phyloP scores from a whole-genome alignment of 2,888 invertebrate genomes.

The Amorpha juglandis region DNA sequence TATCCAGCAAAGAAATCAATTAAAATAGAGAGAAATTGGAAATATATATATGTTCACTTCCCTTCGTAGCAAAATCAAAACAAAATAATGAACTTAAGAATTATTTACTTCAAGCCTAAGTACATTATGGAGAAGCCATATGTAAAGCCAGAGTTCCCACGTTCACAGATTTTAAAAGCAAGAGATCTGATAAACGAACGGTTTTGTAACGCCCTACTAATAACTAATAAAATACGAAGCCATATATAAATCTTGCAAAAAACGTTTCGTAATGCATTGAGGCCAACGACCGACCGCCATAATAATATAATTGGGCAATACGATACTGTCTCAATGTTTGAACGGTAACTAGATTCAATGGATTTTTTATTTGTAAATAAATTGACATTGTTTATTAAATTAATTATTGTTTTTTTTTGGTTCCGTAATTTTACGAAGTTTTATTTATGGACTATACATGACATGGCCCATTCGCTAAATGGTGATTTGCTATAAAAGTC shows the following conservation, averaged over 20 bases:
- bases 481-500: too few species aligned
- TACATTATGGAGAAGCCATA: too few species aligned
- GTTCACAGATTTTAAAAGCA: background rate
- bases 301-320: conserved; percentile 14
- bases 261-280: conserved; percentile 19
- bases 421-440: background rate
- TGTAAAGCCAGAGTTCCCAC: too few species aligned
- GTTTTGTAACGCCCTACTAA: background rate
- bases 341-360: background rate
- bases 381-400: background rate
- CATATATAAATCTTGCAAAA: conserved; percentile 24
- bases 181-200: background rate
- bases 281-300: conserved; percentile 24
- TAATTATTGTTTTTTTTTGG: background rate
- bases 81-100: too few species aligned
- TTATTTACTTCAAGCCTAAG: too few species aligned
- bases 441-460: background rate
- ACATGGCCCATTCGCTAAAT: too few species aligned
- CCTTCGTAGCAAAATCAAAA: too few species aligned
- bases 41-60: too few species aligned
- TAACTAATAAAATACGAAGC: conserved; percentile 20
- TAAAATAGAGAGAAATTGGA: too few species aligned
- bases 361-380: background rate
- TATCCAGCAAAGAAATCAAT: too few species aligned
- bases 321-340: conserved; percentile 12